Evolutionary conservation across 2,888 invertebrate genomes (phyloP).

Genomic region (Coelogynopora nodosa): DNA sequence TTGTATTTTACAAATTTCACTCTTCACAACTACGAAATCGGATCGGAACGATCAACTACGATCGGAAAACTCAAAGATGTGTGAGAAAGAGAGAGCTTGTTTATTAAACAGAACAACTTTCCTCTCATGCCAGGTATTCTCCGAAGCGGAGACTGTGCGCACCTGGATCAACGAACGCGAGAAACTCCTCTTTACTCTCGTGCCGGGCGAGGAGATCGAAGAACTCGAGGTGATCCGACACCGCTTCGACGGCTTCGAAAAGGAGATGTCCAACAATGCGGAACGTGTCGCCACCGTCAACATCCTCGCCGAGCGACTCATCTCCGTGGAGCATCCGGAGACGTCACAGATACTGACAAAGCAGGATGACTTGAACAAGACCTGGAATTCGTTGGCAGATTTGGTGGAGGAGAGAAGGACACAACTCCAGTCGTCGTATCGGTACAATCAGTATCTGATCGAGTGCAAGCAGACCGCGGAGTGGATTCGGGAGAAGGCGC

Average conservation of each 20-base stretch:
- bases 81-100: too few species aligned
- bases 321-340: conserved; percentile 82
- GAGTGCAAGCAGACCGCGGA: conserved; percentile 89
- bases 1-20: too few species aligned
- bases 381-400: conserved; percentile 70
- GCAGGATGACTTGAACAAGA: conserved; percentile 69
- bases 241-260: conserved; percentile 97
- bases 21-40: too few species aligned
- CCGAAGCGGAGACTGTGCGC: conserved; percentile 92
- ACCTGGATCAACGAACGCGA: conserved; percentile 95
- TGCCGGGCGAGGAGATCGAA: conserved; percentile 87
- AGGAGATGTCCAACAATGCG: conserved; percentile 70
- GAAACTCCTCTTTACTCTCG: conserved; percentile 94
- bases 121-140: conserved; percentile 67
- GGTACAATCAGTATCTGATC: conserved; percentile 94
- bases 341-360: conserved; percentile 82
- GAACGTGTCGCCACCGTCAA: conserved; percentile 53
- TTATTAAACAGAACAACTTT: too few species aligned
- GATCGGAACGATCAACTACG: too few species aligned
- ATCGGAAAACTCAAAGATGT: too few species aligned
- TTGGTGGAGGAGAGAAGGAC: conserved; percentile 90
- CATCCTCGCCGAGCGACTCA: conserved; percentile 34
- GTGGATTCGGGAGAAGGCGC: conserved; percentile 96
- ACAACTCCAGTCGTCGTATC: conserved; percentile 86
- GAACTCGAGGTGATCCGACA: conserved; percentile 99